Evolutionary conservation across 2,113 vertebrate species (phyloP).

Genomic region (Gallinago paraguaiae): DNA sequence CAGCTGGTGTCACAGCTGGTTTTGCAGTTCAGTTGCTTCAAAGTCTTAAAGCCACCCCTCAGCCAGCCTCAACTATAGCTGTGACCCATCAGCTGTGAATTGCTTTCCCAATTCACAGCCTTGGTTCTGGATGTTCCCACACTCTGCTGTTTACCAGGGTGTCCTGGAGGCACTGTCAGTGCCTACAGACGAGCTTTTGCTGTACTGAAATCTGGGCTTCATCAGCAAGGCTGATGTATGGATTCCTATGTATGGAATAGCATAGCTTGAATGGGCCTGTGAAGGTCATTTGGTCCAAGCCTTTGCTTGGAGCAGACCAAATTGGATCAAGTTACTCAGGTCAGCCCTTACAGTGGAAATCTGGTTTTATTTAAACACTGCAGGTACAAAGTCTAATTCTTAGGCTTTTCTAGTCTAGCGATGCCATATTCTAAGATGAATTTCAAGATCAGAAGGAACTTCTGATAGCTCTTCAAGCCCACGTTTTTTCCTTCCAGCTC

Average conservation of each 20-base stretch:
- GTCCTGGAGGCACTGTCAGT: fast-evolving
- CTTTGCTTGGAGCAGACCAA: background rate
- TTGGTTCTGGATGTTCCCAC: background rate
- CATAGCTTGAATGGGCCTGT: background rate
- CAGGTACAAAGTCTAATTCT: background rate
- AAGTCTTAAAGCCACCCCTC: background rate
- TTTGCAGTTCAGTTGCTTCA: background rate
- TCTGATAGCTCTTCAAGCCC: background rate
- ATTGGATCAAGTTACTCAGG: background rate
- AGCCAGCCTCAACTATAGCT: background rate
- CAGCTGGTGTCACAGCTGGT: background rate
- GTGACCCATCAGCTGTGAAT: background rate
- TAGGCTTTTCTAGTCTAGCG: background rate
- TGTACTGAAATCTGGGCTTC: background rate
- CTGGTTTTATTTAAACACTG: background rate
- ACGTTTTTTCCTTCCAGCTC: background rate
- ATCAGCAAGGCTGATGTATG: background rate
- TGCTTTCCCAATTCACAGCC: background rate
- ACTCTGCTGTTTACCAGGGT: fast-evolving
- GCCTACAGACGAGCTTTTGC: background rate
- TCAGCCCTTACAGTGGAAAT: background rate
- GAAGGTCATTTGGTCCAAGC: background rate
- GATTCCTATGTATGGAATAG: background rate
- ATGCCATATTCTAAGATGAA: background rate
- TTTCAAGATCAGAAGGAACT: background rate